Percentiles rank a stretch among this genome's conserved stretches.
Conservation (phyloP, 2,113 vertebrate genomes). For the Lynx canadensis region DNA sequence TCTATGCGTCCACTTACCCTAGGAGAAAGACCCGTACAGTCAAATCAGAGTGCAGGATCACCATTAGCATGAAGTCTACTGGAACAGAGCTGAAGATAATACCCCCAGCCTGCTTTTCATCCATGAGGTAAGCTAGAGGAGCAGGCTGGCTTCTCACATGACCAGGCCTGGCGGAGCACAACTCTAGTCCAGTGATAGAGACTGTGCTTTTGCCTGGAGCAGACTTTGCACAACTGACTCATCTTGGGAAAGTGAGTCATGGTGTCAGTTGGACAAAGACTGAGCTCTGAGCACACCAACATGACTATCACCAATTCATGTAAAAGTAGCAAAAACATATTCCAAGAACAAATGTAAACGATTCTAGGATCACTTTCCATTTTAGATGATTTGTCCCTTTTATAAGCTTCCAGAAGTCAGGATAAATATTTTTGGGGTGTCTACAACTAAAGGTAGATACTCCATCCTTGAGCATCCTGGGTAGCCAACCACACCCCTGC, state of each 20-base stretch:
- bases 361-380: not conserved
- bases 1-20: not conserved
- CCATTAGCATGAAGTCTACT: not conserved
- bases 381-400: constrained; percentile 7
- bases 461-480: not conserved
- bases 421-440: not conserved
- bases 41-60: not conserved
- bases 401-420: not conserved
- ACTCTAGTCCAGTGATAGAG: not conserved
- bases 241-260: not conserved
- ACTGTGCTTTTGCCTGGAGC: not conserved
- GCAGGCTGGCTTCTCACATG: not conserved
- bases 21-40: not conserved
- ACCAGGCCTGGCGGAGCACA: not conserved
- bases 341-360: not conserved
- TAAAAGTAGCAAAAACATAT: not conserved
- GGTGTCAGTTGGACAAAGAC: not conserved
- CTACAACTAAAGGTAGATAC: not conserved
- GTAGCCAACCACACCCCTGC: not conserved
- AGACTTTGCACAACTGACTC: not conserved
- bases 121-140: not conserved
- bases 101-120: not conserved
- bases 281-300: not conserved
- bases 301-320: not conserved
- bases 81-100: not conserved